Evolutionary conservation across 53 echinoderm and acorn worm species (phyloP), one percentile per base, ranked within the genome.

Genomic region (Luidia sarsii): DNA sequence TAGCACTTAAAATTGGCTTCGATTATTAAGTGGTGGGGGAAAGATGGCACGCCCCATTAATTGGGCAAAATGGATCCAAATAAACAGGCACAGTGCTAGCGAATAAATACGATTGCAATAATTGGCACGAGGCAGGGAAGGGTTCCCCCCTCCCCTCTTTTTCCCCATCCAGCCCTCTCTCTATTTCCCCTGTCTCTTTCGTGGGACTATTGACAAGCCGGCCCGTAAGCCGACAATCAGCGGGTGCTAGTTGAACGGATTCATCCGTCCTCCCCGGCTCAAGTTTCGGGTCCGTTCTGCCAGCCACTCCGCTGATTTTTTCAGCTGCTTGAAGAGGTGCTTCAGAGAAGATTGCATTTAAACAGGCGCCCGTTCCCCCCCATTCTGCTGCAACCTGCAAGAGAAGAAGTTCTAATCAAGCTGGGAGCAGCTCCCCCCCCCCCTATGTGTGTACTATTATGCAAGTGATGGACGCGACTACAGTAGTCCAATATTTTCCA

Each of bases 281-380:
- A 83, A 70, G 70, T 83, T 83, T 83, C 83, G 57, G 49, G 70
- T 83, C 83, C 61, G 83, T 48, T 61, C 48, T 70, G 83, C 70
- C 48, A 36, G 70, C 39, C 83, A 70, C 83, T 83, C 83, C 48
- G 48, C 48, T 39, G 83, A 83, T 83, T 83, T 56, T 83, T 59
- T 70, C 83, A 83, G 83, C 83, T 83, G 83, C 48, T 50, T 83
- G 60, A 70, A 83, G 83, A 59, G 70, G 57, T 70, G 37, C 83
- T 83, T 83, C 70, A 83, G 53, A 57, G 70, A 57, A 59, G 70
- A 83, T 83, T 83, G 83, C 70, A 83, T 83, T 83, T 83, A 83
- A 83, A 83, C 83, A 83, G 83, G 83, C 83, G 83, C 70, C 83
- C 77, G 77, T 77, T 77, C 61, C 63, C 61, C 54, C 61, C 77